Base-by-base conservation (phyloP, 2,888 invertebrate genomes). In the Leptopilina syphax region DNA sequence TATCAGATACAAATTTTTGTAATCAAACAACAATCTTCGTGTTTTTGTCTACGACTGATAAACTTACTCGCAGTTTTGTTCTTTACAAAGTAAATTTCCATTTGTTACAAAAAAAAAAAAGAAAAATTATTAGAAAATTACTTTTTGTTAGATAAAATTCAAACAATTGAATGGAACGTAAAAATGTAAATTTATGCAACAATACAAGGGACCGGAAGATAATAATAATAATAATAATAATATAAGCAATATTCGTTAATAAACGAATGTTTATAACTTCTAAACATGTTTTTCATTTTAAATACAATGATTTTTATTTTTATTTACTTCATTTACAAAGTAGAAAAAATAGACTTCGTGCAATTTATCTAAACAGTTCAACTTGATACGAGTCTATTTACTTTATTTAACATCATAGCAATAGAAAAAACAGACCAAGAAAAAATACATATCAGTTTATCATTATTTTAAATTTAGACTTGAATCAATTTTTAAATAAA, bases 1-100 rank as follows among this genome's bases (percentile, higher is more conserved):
- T 73, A 73, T 73, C 73, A n/a, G 34, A 7, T 3, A 41, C 13
- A n/a, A 13, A 34, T 34, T 57, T 73, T 73, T 73, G 34, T 41
- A 34, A 41, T 57, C 57, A 57, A 73, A 70, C 27, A 70, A 4
- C 18, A 44, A 68, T 47, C 66, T 44, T 6, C 9, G 34, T 54
- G 54, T 70, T 70, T 57, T 1, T 44, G 7, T 2, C n/a, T 41
- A 3, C 4, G 8, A 7, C 9, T 50, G 50, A 70, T 70, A 54
- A 70, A 70, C 24, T 60, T 24, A 18, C n/a, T 60, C 18, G 6
- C 8, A 27, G 0, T 27, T 54, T 18, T 47, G 18, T 10, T 18
- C 10, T 68, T 67, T 18, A 67, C 4, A 18, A 67, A 47, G 10
- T 44, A 24, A 47, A 10, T 10, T 0, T 67, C 47, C 24, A 50